Evolutionary conservation across 2,888 invertebrate genomes (phyloP), one percentile per base, ranked within the genome.

Genomic region (Pyrocoelia pectoralis): DNA sequence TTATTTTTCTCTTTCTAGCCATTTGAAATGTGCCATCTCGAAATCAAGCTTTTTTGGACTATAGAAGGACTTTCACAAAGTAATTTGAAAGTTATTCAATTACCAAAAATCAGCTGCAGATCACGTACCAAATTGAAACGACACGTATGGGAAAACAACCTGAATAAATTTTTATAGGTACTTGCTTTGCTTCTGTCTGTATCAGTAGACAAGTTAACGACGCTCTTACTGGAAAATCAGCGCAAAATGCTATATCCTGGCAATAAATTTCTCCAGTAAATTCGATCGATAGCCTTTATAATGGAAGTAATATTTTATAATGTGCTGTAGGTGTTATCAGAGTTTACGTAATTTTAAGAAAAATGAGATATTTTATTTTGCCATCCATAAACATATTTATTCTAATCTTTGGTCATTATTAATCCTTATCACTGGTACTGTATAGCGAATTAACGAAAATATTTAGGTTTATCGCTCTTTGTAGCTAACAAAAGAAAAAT

Each of bases 201-300:
- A 33, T 33, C 33, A 33, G 33, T 33, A 33, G 33, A 33, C 9
- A 33, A 33, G 33, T 33, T 33, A 33, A n/a, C 33, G 33, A 33
- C 8, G 33, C 33, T 33, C 8, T 33, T 33, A 8, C 33, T 33
- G 33, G 8, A 33, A 33, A 33, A 33, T 33, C 33, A 33, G 33
- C 33, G 33, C 33, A 33, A 33, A 33, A 33, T n/a, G 33, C n/a
- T 33, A 33, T n/a, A 33, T 33, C 33, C 33, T n/a, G 33, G n/a
- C n/a, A 33, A 33, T 33, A 33, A 33, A 33, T 33, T 33, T 33
- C 2, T 10, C 33, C 10, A 33, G 33, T n/a, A 33, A n/a, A 33
- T 8, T n/a, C 33, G 33, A 33, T 33, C 33, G 33, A 33, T 33
- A 6, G 33, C 33, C n/a, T n/a, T n/a, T 33, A 33, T 33, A 33